Evolutionary conservation across 1,140 invertebrate genomes (phyloP), one percentile per base, ranked within the genome.

Genomic region (Zaprionus capensis): DNA sequence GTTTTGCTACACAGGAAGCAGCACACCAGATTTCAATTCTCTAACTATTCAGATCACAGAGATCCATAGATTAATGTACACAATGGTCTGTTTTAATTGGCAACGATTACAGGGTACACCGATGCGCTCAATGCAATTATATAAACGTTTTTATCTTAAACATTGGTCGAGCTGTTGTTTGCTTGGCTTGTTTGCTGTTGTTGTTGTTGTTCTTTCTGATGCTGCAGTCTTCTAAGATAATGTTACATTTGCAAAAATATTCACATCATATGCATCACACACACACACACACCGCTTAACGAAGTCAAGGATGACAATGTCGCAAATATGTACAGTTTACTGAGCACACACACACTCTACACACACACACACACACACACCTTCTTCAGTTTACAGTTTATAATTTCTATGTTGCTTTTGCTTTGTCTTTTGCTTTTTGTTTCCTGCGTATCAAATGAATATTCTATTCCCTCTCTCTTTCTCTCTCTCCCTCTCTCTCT

Each of bases 271-370:
- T 66, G 31, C 38, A 41, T 22, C 46, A 73, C 41, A 64, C n/a
- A 56, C 55, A 69, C 64, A 55, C 69, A 69, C 63, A 64, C 44
- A 74, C 53, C 57, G 64, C 82, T 72, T 82, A 90, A 90, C 80
- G 86, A 90, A 90, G 85, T 90, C 85, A 90, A 90, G 85, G 85
- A 90, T 86, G 82, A 75, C 79, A 90, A 85, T 86, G 86, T 82
- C 59, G 85, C 64, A 76, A 80, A 79, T 73, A 51, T 51, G 46
- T 51, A 70, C 77, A 76, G 56, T 59, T 34, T 61, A 24, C 59
- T 74, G 24, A 26, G 36, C 57, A 63, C 44, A 66, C 31, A 62
- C 24, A 36, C 38, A 49, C 68, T 5, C 0, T 9, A 36, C 38
- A 49, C 15, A 49, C 20, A 36, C 26, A 12, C 17, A 55, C 63